A percentile compares a stretch with the other conserved stretches of the same genome.
Evolutionary conservation across 2,797 vertebrate genomes (phyloP).

Genomic region (Clarias fuscus): DNA sequence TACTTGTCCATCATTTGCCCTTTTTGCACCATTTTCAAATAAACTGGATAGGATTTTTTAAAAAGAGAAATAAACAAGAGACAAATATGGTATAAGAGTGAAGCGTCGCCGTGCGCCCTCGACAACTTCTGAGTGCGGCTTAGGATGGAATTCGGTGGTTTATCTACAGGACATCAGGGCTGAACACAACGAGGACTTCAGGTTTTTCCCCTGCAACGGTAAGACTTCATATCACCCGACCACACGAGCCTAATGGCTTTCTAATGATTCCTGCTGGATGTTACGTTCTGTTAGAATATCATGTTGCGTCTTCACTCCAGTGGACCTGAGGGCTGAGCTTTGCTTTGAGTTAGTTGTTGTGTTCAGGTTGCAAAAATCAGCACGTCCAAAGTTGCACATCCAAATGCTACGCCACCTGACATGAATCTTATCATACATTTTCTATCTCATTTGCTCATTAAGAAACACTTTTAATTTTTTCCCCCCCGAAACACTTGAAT

Average conservation of each 20-base stretch:
- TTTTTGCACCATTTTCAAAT: slow-evolving; percentile 41
- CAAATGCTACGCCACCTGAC: not conserved
- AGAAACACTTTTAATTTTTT: not conserved
- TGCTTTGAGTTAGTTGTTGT: not conserved
- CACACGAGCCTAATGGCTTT: not conserved
- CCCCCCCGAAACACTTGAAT: not conserved
- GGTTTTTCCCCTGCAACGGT: slow-evolving; percentile 43
- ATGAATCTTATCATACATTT: not conserved
- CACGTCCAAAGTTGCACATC: not conserved
- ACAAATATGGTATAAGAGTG: slow-evolving; percentile 44
- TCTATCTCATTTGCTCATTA: too few relatives aligned
- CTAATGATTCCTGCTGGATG: not conserved
- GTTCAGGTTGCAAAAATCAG: not conserved
- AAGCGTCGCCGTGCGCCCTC: slow-evolving; percentile 42
- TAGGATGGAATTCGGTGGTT: slow-evolving; percentile 60
- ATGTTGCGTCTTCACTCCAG: not conserved
- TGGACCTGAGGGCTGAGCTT: not conserved
- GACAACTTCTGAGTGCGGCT: slow-evolving; percentile 60
- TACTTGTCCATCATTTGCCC: slow-evolving; percentile 26
- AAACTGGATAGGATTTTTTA: slow-evolving; percentile 51
- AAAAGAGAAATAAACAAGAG: slow-evolving; percentile 38
- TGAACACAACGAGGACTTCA: slow-evolving; percentile 35
- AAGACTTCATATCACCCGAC: slow-evolving; percentile 9
- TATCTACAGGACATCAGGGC: slow-evolving; percentile 24
- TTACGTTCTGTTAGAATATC: not conserved